phyloP scores from a whole-genome alignment of 1,140 invertebrate species.

The Leptopilina boulardi region DNA sequence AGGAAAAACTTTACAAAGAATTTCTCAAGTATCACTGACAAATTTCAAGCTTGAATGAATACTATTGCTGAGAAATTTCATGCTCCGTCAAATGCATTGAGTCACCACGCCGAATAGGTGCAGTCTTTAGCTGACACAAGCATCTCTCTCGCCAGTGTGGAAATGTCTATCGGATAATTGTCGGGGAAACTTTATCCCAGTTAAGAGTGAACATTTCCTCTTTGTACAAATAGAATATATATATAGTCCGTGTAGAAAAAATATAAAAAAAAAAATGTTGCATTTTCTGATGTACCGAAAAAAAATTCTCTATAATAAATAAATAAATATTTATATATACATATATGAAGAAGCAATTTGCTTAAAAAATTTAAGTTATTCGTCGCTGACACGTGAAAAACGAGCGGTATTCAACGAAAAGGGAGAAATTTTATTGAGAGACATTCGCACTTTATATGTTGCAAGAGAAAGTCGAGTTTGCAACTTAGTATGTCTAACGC shows the following conservation, averaged over 20 bases:
- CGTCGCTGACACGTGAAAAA: constrained; percentile 1
- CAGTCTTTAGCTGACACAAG: constrained; percentile 28
- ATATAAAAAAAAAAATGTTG: too few species aligned
- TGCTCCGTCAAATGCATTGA: constrained; percentile 51
- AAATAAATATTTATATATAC: too few species aligned
- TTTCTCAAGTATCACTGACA: constrained; percentile 52
- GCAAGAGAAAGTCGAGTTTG: not conserved
- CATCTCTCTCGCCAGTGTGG: not conserved
- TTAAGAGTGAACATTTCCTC: not conserved
- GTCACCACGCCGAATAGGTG: constrained; percentile 9
- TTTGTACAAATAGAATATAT: not conserved
- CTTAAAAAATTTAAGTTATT: not conserved
- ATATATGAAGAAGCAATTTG: not conserved
- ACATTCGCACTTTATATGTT: not conserved
- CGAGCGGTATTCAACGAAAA: not conserved
- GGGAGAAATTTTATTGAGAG: constrained; percentile 1
- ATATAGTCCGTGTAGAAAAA: too few species aligned
- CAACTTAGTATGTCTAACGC: not conserved
- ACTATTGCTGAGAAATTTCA: constrained; percentile 60
- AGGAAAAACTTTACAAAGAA: constrained; percentile 16
- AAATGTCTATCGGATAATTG: constrained; percentile 4
- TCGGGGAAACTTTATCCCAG: not conserved
- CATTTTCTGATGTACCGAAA: too few species aligned
- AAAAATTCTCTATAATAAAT: not conserved
- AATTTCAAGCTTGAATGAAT: constrained; percentile 59